These are phyloP conservation scores for Babyrousa celebensis DNA, from an alignment of 2,797 vertebrate species.

Conservation along the genomic window DNA sequence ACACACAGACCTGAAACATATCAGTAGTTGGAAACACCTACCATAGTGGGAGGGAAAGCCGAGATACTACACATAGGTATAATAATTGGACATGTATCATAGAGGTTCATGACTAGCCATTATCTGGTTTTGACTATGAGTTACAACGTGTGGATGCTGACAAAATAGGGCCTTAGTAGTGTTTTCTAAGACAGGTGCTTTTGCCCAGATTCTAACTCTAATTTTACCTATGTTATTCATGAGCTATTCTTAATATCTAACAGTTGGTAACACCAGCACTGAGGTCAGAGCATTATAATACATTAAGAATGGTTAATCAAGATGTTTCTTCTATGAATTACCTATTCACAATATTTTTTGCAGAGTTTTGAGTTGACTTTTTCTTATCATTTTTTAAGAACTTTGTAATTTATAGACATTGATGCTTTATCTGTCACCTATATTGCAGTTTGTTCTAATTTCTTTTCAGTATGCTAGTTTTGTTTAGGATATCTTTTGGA, in stretches of 20 bases:
- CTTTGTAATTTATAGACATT: neutral
- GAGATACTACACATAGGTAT: neutral
- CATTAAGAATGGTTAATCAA: neutral
- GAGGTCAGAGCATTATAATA: neutral
- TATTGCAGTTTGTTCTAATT: neutral
- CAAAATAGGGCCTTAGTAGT: neutral
- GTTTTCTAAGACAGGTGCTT: neutral
- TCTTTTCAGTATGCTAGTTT: neutral
- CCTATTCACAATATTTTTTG: neutral
- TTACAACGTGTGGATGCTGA: neutral
- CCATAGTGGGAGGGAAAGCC: neutral
- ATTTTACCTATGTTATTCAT: neutral
- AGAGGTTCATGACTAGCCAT: neutral
- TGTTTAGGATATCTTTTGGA: neutral
- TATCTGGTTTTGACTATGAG: neutral
- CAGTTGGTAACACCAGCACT: neutral
- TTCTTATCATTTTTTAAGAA: constrained; percentile 22
- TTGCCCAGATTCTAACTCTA: neutral
- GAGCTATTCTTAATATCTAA: neutral
- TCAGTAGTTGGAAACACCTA: neutral
- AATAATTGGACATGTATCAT: neutral
- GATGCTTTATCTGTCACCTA: neutral
- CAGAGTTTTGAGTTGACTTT: neutral
- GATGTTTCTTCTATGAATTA: neutral
- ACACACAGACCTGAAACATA: neutral